Conservation (phyloP, 2,113 vertebrate genomes). For the Hyperopisus bebe region DNA sequence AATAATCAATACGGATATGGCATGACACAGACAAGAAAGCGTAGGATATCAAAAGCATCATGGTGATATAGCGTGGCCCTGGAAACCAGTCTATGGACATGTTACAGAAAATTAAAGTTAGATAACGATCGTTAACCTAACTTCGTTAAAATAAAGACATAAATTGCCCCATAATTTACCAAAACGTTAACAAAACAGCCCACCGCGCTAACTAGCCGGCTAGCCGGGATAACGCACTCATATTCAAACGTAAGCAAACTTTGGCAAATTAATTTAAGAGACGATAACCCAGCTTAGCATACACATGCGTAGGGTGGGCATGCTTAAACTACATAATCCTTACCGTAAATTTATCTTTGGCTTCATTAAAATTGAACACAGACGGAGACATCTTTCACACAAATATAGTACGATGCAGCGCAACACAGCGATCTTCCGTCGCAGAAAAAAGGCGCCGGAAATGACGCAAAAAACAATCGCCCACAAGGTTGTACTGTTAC, state of each 20-base stretch:
- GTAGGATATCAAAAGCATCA: not conserved
- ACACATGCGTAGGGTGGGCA: not conserved
- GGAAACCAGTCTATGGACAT: not conserved
- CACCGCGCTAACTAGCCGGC: not conserved
- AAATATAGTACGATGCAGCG: not conserved
- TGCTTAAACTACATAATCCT: not conserved
- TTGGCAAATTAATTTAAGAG: not conserved
- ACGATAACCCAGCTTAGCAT: not conserved
- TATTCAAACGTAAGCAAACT: not conserved
- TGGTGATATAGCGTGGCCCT: not conserved
- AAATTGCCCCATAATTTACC: not conserved
- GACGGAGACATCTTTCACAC: constrained; percentile 57
- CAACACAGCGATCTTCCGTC: not conserved
- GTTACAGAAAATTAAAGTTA: not conserved
- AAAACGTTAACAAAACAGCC: not conserved
- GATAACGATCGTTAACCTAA: not conserved
- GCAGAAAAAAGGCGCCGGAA: not conserved
- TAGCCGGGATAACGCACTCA: not conserved
- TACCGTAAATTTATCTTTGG: constrained; percentile 65
- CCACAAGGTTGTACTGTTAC: not conserved
- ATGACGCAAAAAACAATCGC: not conserved
- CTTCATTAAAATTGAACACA: constrained; percentile 58
- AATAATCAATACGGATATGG: not conserved
- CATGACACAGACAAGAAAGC: not conserved
- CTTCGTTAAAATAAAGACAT: not conserved